Evolutionary conservation across 1,140 invertebrate species (phyloP).

Genomic region (Conus ventricosus): DNA sequence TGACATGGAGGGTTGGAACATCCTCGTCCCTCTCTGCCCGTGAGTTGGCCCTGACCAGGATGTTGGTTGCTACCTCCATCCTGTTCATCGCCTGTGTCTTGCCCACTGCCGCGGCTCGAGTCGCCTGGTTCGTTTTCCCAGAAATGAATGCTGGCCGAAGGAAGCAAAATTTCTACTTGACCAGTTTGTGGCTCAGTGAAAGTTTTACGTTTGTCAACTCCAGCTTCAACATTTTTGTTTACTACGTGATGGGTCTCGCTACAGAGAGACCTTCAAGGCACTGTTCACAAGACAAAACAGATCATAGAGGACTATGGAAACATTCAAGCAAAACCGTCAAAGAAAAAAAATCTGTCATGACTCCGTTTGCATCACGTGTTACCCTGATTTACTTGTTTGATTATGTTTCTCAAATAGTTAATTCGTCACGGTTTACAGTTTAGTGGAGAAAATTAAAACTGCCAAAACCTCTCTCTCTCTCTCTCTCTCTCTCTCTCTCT

Average conservation of each 20-base stretch:
- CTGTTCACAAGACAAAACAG: not conserved
- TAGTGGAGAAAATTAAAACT: too few relatives aligned
- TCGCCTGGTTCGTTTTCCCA: not conserved
- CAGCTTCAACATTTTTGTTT: not conserved
- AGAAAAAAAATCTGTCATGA: too few relatives aligned
- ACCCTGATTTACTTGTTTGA: too few relatives aligned
- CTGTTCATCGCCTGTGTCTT: conserved; percentile 1
- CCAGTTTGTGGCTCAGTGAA: not conserved
- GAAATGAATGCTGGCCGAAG: not conserved
- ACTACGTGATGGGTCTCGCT: conserved; percentile 3
- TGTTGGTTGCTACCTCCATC: not conserved
- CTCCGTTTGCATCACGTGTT: too few relatives aligned
- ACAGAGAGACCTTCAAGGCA: not conserved
- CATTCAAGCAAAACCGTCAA: too few relatives aligned
- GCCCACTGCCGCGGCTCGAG: not conserved
- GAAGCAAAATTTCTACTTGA: not conserved
- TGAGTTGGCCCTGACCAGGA: not conserved
- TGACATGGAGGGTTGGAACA: not conserved
- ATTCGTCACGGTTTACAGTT: too few relatives aligned
- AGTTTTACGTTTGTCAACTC: not conserved
- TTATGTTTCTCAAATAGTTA: too few relatives aligned
- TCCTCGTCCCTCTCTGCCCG: not conserved
- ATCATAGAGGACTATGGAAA: too few relatives aligned
- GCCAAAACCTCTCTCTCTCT: too few relatives aligned
- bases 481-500: too few relatives aligned